Conservation (phyloP, 2,888 invertebrate genomes). For the Pseudanteris insignis region DNA sequence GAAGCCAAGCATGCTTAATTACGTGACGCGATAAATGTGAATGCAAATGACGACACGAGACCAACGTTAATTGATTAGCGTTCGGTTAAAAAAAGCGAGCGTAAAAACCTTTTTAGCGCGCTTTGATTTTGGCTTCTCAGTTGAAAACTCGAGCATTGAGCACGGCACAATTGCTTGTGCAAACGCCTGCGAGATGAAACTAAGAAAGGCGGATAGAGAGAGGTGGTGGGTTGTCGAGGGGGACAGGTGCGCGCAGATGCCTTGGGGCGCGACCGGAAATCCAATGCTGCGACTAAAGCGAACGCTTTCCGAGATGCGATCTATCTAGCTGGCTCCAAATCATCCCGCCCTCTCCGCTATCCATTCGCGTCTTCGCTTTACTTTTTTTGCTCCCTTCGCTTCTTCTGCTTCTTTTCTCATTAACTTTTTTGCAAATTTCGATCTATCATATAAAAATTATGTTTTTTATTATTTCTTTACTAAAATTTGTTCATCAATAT, state of each 20-base stretch:
- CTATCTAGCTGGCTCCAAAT: slow-evolving; percentile 37
- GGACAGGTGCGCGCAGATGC: slow-evolving; percentile 62
- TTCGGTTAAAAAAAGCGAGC: neutral
- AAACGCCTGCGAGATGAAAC: slow-evolving; percentile 15
- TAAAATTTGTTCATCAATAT: no score
- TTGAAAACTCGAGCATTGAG: no score
- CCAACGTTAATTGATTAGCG: slow-evolving; percentile 6
- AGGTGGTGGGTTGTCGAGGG: slow-evolving; percentile 43
- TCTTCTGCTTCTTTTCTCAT: slow-evolving; percentile 3
- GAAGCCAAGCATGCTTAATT: slow-evolving; percentile 5
- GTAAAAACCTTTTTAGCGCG: neutral
- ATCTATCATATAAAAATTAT: slow-evolving; percentile 1
- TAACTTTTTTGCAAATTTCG: slow-evolving; percentile 4
- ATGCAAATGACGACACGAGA: neutral
- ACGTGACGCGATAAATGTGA: slow-evolving; percentile 1
- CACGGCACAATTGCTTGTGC: neutral
- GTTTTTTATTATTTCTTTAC: no score
- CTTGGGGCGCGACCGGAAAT: slow-evolving; percentile 63
- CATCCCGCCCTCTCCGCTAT: slow-evolving; percentile 8
- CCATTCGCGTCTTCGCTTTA: neutral
- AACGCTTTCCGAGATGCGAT: slow-evolving; percentile 39
- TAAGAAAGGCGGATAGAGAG: slow-evolving; percentile 12
- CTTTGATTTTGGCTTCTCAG: neutral
- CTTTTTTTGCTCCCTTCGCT: neutral
- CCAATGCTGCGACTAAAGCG: slow-evolving; percentile 46